A percentile compares a stretch with the other conserved stretches of the same genome.
Evolutionary conservation across 2,797 vertebrate genomes (phyloP).

Genomic region (Thaleichthys pacificus): DNA sequence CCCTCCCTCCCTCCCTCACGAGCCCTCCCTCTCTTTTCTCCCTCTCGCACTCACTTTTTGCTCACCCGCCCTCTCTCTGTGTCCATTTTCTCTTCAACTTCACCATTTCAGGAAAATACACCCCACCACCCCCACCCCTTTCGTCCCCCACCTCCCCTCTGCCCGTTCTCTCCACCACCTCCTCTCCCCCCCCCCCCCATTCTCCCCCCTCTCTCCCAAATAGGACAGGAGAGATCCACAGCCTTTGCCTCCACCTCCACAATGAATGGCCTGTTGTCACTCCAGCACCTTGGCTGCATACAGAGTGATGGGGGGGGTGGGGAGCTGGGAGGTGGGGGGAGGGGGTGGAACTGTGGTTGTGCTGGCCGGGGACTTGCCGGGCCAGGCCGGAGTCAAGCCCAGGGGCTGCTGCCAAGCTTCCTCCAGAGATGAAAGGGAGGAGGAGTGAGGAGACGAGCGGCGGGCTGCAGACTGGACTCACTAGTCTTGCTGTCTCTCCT

Average conservation of each 20-base stretch:
- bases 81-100: constrained; percentile 37
- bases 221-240: constrained; percentile 75
- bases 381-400: constrained; percentile 37
- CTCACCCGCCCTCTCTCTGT: constrained; percentile 43
- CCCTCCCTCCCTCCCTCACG: constrained; percentile 27
- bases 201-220: constrained; percentile 22
- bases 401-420: not conserved
- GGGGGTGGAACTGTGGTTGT: constrained; percentile 44
- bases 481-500: constrained; percentile 54
- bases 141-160: constrained; percentile 46
- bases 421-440: constrained; percentile 26
- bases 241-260: constrained; percentile 74
- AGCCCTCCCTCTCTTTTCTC: constrained; percentile 42
- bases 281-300: constrained; percentile 80
- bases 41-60: constrained; percentile 33
- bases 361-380: constrained; percentile 63
- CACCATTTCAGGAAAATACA: constrained; percentile 26
- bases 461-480: constrained; percentile 47
- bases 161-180: constrained; percentile 48
- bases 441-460: constrained; percentile 55
- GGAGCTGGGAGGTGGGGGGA: constrained; percentile 36
- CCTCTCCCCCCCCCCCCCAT: constrained; percentile 24
- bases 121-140: constrained; percentile 36
- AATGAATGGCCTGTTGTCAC: constrained; percentile 82
- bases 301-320: constrained; percentile 72